A percentile compares a stretch with the other conserved stretches of the same genome.
Evolutionary conservation across 2,113 vertebrate genomes (phyloP).

Genomic region (Gallinago undulata): DNA sequence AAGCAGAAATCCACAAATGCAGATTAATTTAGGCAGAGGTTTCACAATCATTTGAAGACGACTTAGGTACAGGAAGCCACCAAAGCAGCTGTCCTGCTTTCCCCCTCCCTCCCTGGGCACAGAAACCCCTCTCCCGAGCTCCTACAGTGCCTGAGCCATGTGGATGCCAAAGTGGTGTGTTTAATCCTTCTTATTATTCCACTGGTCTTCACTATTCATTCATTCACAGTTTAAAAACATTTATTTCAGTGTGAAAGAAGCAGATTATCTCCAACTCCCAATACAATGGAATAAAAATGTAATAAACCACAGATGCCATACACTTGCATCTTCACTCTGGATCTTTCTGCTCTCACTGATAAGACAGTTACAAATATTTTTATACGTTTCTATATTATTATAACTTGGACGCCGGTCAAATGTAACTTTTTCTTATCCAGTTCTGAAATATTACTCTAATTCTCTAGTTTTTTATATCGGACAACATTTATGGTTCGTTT

Average conservation of each 20-base stretch:
- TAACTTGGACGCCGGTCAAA: neutral
- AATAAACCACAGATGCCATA: neutral
- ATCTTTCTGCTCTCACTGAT: neutral
- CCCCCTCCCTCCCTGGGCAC: neutral
- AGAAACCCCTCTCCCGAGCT: neutral
- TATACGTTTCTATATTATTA: neutral
- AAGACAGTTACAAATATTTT: neutral
- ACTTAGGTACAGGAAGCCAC: neutral
- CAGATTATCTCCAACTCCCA: neutral
- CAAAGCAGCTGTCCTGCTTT: neutral
- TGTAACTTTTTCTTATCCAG: neutral
- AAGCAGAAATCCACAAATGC: neutral
- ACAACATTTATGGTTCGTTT: neutral
- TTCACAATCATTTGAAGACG: neutral
- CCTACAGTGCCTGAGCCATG: rapidly evolving
- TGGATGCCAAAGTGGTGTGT: neutral
- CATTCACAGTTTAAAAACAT: neutral
- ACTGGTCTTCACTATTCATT: neutral
- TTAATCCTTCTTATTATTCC: neutral
- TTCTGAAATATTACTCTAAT: conserved; percentile 23
- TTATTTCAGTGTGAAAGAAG: neutral
- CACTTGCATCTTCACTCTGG: neutral
- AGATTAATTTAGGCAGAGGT: neutral
- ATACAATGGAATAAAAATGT: neutral
- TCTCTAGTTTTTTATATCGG: neutral